Conservation (phyloP, 2,888 invertebrate genomes). For the Kryphioiulus occultus region DNA sequence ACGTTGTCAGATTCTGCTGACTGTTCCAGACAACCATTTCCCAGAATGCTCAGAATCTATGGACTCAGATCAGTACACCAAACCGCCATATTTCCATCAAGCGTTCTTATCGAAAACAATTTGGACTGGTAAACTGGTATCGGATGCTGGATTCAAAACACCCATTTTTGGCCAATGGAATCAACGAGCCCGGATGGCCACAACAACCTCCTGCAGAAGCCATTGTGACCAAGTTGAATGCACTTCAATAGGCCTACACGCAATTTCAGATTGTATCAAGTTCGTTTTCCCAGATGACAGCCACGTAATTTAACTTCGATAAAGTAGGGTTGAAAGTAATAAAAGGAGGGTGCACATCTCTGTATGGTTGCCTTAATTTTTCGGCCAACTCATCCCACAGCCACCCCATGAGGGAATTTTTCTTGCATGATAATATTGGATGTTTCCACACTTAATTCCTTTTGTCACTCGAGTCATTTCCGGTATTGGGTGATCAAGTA, state of each 20-base stretch:
- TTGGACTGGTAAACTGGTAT: background rate
- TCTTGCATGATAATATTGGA: background rate
- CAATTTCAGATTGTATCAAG: conserved; percentile 26
- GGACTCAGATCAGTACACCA: no score
- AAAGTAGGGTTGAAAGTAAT: background rate
- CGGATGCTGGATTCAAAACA: background rate
- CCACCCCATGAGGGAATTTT: background rate
- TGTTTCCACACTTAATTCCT: background rate
- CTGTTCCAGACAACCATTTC: background rate
- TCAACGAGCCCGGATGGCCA: conserved; percentile 1
- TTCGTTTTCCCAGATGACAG: conserved; percentile 26
- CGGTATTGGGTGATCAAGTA: no score
- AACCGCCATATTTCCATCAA: no score
- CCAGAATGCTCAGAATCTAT: background rate
- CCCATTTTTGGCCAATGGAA: background rate
- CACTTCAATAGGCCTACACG: conserved; percentile 27
- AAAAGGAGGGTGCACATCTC: background rate
- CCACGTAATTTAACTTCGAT: background rate
- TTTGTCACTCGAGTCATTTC: no score
- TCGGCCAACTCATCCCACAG: background rate
- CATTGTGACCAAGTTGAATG: background rate
- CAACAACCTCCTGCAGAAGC: conserved; percentile 3
- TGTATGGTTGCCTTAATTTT: background rate
- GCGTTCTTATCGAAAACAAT: background rate
- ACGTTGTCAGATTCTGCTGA: background rate